These are phyloP conservation scores for Azemiops feae DNA, from an alignment of 2,113 vertebrate genomes.

Conservation along the genomic window DNA sequence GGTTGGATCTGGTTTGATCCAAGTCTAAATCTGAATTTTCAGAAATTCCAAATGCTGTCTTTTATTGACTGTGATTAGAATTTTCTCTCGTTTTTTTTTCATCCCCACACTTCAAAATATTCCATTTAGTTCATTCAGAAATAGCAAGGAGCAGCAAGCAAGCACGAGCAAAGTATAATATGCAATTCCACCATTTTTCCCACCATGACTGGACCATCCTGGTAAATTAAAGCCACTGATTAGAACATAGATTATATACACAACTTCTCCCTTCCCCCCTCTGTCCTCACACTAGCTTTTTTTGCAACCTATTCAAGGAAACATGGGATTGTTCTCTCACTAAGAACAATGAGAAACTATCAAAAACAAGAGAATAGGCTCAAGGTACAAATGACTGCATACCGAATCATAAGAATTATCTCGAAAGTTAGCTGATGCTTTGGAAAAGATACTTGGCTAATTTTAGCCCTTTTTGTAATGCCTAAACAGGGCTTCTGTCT, in stretches of 20 bases:
- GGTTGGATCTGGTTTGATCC: neutral
- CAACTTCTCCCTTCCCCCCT: neutral
- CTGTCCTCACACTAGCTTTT: neutral
- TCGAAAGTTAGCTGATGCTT: neutral
- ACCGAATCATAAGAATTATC: neutral
- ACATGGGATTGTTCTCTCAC: neutral
- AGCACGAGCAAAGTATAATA: neutral
- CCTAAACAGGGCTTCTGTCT: neutral
- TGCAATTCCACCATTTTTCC: neutral
- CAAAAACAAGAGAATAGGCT: neutral
- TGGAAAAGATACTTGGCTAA: neutral
- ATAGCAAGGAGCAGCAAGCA: neutral
- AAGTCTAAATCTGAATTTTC: neutral
- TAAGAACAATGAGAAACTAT: neutral
- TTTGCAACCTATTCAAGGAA: neutral
- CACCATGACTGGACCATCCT: neutral
- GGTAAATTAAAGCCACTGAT: neutral
- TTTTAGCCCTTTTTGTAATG: neutral
- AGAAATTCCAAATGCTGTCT: neutral
- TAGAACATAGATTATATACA: neutral
- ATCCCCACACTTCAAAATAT: neutral
- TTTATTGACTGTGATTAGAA: neutral
- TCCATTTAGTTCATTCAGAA: neutral
- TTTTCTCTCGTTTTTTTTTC: neutral
- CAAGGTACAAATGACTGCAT: neutral